A percentile compares a stretch with the other conserved stretches of the same genome.
phyloP scores from a whole-genome alignment of 2,113 vertebrate species.

The Sphyrna mokarran region DNA sequence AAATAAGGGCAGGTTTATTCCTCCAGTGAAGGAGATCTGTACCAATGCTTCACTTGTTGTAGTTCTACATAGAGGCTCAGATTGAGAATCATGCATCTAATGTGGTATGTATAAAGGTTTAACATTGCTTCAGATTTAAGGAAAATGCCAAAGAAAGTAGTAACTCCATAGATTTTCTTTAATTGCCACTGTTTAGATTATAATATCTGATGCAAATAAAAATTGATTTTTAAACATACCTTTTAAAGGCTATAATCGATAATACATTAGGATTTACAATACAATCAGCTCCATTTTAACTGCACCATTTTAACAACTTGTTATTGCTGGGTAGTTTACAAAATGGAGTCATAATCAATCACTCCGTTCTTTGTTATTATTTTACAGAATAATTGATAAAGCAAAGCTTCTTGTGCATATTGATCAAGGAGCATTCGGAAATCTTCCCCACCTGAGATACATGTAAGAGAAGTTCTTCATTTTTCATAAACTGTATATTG shows the following conservation, averaged over 20 bases:
- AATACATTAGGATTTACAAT: not conserved
- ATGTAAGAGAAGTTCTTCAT: conserved; percentile 58
- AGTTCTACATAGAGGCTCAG: not conserved
- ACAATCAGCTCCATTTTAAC: not conserved
- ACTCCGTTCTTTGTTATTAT: conserved; percentile 40
- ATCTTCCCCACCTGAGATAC: conserved; percentile 66
- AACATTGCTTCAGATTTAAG: not conserved
- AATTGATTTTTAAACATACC: not conserved
- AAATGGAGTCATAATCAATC: not conserved
- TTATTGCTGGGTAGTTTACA: not conserved
- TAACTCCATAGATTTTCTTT: not conserved
- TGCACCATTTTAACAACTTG: not conserved
- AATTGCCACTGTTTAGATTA: not conserved
- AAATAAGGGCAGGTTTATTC: not conserved
- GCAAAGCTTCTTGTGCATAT: conserved; percentile 64
- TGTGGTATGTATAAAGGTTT: not conserved
- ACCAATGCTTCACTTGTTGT: not conserved
- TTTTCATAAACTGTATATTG: not conserved
- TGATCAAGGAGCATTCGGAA: conserved; percentile 60
- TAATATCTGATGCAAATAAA: not conserved
- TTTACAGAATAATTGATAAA: conserved; percentile 70
- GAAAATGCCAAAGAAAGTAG: not conserved
- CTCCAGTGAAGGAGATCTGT: not conserved
- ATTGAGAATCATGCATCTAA: not conserved
- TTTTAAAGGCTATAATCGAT: not conserved